Base-by-base conservation (phyloP, 2,113 vertebrate genomes). In the Platanista minor region DNA sequence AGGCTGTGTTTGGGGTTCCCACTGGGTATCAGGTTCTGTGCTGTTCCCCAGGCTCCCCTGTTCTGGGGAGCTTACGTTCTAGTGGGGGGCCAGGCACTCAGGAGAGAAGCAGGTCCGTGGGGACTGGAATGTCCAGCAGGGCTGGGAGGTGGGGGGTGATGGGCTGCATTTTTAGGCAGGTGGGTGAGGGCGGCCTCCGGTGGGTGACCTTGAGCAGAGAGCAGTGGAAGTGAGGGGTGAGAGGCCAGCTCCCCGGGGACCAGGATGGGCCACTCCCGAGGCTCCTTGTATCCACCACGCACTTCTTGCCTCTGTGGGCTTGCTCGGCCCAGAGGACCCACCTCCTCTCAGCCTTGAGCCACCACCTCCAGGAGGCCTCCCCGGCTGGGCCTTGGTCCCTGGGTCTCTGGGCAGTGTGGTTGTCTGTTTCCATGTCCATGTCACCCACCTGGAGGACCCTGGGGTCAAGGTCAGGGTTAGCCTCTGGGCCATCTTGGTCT, bases 281-380 rank as follows among this genome's bases (percentile, higher is more conserved):
- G 13, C 41, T 62, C 21, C 52, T 0, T 10, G 66, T 23, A 43
- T 27, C 11, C 18, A 31, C 8, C 39, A 1, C 1, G 1, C 0
- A 11, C 69, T 36, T 11, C 5, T 0, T n/a, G 64, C n/a, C 57
- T 2, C 64, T 20, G 0, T 1, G 6, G 31, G 31, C 33, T 20
- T 29, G 67, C 86, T 85, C 13, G 14, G 15, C 49, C n/a, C 52
- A 33, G 46, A 8, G 49, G 10, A 14, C 21, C 8, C 15, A 1
- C 21, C 27, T 18, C 11, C 25, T 8, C 25, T 43, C n/a, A 54
- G 92, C 46, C 66, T 18, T 27, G 4, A 78, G 78, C 77, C 17
- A 8, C 61, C 46, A 74, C 64, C 43, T 64, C 84, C 62, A 64
- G 62, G 78, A 84, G 46, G 21, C 64, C 78, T 62, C 52, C 8